Base-by-base conservation (phyloP, 1,140 invertebrate species). In the Heliconius nattereri region DNA sequence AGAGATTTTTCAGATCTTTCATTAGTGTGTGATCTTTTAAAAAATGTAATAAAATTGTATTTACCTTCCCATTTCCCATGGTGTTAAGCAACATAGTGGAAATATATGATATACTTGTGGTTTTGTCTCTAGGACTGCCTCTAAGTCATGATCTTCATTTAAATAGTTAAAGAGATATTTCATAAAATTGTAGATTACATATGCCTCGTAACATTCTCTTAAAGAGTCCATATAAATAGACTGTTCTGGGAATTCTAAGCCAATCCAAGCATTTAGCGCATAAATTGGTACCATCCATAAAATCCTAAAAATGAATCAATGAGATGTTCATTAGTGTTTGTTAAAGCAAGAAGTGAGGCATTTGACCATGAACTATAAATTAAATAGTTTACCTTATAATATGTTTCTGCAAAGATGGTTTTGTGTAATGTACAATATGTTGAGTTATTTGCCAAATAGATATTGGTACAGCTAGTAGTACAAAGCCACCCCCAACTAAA, bases 271-370 rank as follows among this genome's bases (percentile, higher is more conserved):
- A 96, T 99, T 99, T 16, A 98, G 91, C 52, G 98, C 98, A 96
- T 99, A 99, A 86, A 99, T 98, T 83, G 98, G 98, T 73, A 99
- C 98, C 98, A 99, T 99, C 98, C 98, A 99, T 85, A 99, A 91
- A 94, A 99, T 98, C 90, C 98, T 66, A 54, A 71, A 57, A 72
- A 45, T 75, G 7, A 81, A 73, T 77, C 26, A 73, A 52, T 29
- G 20, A 26, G 8, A 66, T 29, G 26, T 29, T 66, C 26, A 29
- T 13, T 26, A 66, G 13, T 11, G 54, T 66, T 66, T 26, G 6
- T 26, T 26, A 66, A 1, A n/a, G 6, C 60, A 57, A 57, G n/a
- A 57, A 23, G 1, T 29, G 29, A 23, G 11, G 11, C 13, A 13
- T 26, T 26, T 66, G 13, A 66, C 11, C 5, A 66, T 26, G 23